Evolutionary conservation across 2,113 vertebrate genomes (phyloP).

Genomic region (Arizona elegans): DNA sequence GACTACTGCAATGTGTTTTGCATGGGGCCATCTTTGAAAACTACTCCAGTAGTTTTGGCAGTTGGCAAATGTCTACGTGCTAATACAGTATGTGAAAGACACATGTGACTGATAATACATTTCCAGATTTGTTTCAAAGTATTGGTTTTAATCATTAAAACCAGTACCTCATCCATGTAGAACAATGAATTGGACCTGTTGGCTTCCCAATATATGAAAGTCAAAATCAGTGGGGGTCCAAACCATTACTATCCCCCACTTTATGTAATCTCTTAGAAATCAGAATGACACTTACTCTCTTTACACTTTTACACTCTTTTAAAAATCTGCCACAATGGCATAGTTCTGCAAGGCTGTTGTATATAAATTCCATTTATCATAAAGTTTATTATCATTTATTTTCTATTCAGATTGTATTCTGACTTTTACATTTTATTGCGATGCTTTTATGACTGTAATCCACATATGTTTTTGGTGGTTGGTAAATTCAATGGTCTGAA

Average conservation of each 20-base stretch:
- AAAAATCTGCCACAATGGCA: not conserved
- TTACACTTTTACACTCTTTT: not conserved
- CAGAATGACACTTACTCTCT: not conserved
- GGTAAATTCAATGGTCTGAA: constrained; percentile 34
- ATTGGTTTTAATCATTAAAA: not conserved
- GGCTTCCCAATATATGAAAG: not conserved
- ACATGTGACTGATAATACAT: not conserved
- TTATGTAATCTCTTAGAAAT: not conserved
- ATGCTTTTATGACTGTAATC: not conserved
- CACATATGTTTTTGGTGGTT: not conserved
- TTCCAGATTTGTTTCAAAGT: not conserved
- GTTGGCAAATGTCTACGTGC: not conserved
- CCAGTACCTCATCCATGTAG: not conserved
- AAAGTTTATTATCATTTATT: not conserved
- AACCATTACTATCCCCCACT: not conserved
- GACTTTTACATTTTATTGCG: not conserved
- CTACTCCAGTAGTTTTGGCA: not conserved
- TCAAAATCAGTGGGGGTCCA: not conserved
- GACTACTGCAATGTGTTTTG: not conserved
- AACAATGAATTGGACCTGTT: not conserved
- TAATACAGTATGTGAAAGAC: not conserved
- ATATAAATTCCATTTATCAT: not conserved
- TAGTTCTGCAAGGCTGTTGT: not conserved
- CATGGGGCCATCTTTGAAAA: not conserved
- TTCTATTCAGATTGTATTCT: not conserved